Conservation (phyloP, 2,797 vertebrate species). For the Gouania willdenowi region DNA sequence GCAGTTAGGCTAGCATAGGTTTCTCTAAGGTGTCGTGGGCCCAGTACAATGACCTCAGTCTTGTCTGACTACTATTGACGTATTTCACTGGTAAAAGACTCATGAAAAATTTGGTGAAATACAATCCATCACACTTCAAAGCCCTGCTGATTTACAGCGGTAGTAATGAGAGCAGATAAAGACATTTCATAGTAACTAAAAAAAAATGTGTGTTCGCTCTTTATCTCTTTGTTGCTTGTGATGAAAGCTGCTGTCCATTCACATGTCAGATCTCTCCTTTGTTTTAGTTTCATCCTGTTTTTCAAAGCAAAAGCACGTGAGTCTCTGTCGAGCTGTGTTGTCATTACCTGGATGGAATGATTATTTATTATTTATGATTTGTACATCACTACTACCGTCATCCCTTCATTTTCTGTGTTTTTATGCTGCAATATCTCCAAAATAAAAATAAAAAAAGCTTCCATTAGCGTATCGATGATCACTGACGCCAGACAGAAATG, state of each 20-base stretch:
- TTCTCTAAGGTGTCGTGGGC: too few species aligned
- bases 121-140: too few species aligned
- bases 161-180: too few species aligned
- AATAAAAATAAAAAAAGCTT: slow-evolving; percentile 27
- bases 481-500: slow-evolving; percentile 28
- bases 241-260: slow-evolving; percentile 18
- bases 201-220: too few species aligned
- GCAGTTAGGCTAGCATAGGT: too few species aligned
- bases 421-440: slow-evolving; percentile 16
- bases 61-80: too few species aligned
- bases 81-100: too few species aligned
- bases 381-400: slow-evolving; percentile 10
- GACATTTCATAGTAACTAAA: too few species aligned
- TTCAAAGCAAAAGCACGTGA: slow-evolving; percentile 31
- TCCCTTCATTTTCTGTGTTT: slow-evolving; percentile 23
- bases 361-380: slow-evolving; percentile 38
- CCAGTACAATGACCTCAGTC: too few species aligned
- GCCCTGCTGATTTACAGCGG: too few species aligned
- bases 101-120: too few species aligned
- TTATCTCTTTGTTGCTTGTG: too few species aligned
- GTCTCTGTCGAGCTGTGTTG: slow-evolving; percentile 12
- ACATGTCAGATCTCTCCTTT: slow-evolving; percentile 31
- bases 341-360: slow-evolving; percentile 35
- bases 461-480: slow-evolving; percentile 42
- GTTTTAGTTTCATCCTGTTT: slow-evolving; percentile 16